Evolutionary conservation across 2,888 invertebrate genomes (phyloP), one percentile per base, ranked within the genome.

Genomic region (Drosophila testacea): DNA sequence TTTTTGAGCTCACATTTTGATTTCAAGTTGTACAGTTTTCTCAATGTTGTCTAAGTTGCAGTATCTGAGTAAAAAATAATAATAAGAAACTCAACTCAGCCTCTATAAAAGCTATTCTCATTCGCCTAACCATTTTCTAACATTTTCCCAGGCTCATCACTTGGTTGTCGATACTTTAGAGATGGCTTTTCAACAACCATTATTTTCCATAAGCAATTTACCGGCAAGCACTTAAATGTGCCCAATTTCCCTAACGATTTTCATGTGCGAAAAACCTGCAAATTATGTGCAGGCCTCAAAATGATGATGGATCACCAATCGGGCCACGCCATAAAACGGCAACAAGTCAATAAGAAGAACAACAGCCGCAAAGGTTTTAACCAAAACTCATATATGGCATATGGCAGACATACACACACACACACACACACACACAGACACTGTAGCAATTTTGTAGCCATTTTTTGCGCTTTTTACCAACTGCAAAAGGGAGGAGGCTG

Each of bases 291-390:
- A 66, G 70, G 55, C 81, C 66, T 48, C 65, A 59, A 80, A 89
- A 92, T 88, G 86, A 92, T 92, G 92, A 92, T 92, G 92, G 92
- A 92, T 92, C 91, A 92, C 92, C 92, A 92, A 92, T 92, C 90
- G 91, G 79, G 84, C 80, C 89, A 89, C 87, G 90, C 90, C 90
- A 91, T 89, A 86, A 90, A 85, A 72, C 63, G 87, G 86, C 82
- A 83, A 83, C 75, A 80, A 81, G 86, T 85, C 85, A 84, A 88
- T 85, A 85, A 83, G 79, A 50, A 36, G 50, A 78, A 80, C 77
- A 77, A 67, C 69, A 51, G 78, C 71, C 59, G 61, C 62, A 69
- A 46, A 72, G 76, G 68, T 61, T 75, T 71, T 71, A 75, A 67
- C 67, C 74, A 68, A 38, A 61, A 70, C 73, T 51, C 50, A 50